A percentile compares a stretch with the other conserved stretches of the same genome.
Evolutionary conservation across 2,113 vertebrate genomes (phyloP).

Genomic region (Odocoileus hemionus): DNA sequence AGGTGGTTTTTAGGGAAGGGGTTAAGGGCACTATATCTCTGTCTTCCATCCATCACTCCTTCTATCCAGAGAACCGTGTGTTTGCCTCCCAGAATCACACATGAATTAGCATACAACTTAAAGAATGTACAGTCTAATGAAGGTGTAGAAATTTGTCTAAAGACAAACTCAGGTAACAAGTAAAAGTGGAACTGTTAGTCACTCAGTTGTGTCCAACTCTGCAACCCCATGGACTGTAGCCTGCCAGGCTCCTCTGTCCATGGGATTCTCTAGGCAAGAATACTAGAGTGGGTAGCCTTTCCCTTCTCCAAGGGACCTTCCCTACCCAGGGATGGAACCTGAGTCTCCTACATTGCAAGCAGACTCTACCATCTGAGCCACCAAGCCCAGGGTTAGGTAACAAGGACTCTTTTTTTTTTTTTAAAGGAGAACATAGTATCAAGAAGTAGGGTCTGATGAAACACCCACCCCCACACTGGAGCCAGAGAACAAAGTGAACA

Average conservation of each 20-base stretch:
- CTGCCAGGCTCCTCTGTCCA: neutral
- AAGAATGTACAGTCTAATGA: neutral
- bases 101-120: neutral
- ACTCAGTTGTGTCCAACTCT: neutral
- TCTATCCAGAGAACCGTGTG: neutral
- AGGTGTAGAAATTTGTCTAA: neutral
- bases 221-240: neutral
- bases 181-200: neutral
- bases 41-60: neutral
- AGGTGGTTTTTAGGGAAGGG: neutral
- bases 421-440: neutral
- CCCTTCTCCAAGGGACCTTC: neutral
- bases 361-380: neutral
- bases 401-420: neutral
- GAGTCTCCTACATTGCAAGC: neutral
- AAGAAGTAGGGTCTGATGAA: neutral
- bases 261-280: neutral
- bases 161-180: neutral
- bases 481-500: neutral
- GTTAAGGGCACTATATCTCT: accelerated
- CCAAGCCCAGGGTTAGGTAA: neutral
- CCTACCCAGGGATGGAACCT: neutral
- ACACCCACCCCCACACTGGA: neutral
- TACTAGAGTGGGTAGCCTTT: neutral
- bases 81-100: neutral